Base-by-base conservation (phyloP, 2,113 vertebrate genomes). In the Physeter macrocephalus region DNA sequence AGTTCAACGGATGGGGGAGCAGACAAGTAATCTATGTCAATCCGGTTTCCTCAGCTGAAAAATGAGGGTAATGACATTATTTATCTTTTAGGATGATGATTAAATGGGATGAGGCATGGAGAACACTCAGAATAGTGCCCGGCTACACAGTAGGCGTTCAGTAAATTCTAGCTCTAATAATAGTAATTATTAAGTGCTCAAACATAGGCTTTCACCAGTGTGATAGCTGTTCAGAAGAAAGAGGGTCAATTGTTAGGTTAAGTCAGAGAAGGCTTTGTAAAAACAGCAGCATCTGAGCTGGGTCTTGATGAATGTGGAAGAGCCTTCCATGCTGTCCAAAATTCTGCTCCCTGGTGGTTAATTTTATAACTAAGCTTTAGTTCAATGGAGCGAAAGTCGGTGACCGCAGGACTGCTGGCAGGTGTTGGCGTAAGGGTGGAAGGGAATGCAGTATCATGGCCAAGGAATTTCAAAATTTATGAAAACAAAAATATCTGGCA, bases 1-100 rank as follows among this genome's bases (percentile, higher is more conserved):
- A 59, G 41, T 80, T 21, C 1, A 23, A 66, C 8, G 21, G 17
- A 2, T 1, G 0, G 18, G 7, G 27, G 27, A 84, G 10, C 29
- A 90, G 62, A 77, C 11, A n/a, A 39, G 3, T 15, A 54, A 46
- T 77, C 23, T 7, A 3, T 41, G 13, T 82, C 43, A 64, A 4
- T 36, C 15, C 17, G 54, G 12, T 66, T 71, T 90, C n/a, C 12
- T 86, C 31, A 86, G 71, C 25, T 93, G 10, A 67, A 80, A 88
- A 69, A 12, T 36, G 14, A 5, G 7, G 34, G 13, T 14, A 36
- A 80, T n/a, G 10, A 36, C 49, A 18, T 2, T 43, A 15, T 69
- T 82, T 80, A 34, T 52, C n/a, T 66, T 6, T 36, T 43, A 72
- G 21, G n/a, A 41, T 36, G 39, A 71, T 39, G 15, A 29, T 72